Percentiles rank a stretch among this genome's conserved stretches.
Conservation (phyloP, 53 echinoderm and acorn worm species). For the Holothuria scabra region DNA sequence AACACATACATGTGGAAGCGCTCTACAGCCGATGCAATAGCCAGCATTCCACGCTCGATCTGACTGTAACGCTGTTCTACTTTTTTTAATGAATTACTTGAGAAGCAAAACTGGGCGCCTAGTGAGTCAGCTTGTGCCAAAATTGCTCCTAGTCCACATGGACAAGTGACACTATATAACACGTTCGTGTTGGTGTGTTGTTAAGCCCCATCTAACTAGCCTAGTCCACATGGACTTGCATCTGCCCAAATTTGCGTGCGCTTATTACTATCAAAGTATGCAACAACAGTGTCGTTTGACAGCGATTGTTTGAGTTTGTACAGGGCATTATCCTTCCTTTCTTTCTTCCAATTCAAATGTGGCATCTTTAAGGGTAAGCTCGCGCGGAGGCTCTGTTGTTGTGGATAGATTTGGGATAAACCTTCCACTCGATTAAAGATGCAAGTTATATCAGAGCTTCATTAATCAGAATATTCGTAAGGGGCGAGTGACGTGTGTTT, state of each 20-base stretch:
- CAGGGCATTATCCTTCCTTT: conserved; percentile 42
- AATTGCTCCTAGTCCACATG: conserved; percentile 67
- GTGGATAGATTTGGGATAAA: conserved; percentile 71
- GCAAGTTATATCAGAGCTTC: too few relatives aligned
- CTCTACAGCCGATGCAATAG: conserved; percentile 53
- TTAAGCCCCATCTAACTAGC: too few relatives aligned
- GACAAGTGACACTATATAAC: too few relatives aligned
- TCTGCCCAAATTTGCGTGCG: conserved; percentile 60
- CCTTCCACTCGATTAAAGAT: too few relatives aligned
- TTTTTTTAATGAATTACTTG: conserved; percentile 36
- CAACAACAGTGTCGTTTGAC: conserved; percentile 44
- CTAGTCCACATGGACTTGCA: conserved; percentile 73
- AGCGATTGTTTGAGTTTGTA: conserved; percentile 48
- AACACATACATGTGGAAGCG: conserved; percentile 64
- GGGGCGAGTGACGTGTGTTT: too few relatives aligned
- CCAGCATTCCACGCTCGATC: conserved; percentile 61
- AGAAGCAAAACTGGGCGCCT: conserved; percentile 45
- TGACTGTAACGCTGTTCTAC: conserved; percentile 67
- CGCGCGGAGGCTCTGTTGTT: conserved; percentile 49
- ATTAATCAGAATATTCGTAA: too few relatives aligned
- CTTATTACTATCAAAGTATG: conserved; percentile 61
- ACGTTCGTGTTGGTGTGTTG: too few relatives aligned
- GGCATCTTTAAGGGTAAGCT: conserved; percentile 53
- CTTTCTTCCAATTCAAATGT: conserved; percentile 53
- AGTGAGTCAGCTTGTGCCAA: conserved; percentile 52